phyloP scores from a whole-genome alignment of 1,140 invertebrate species.

The Pinna nobilis region DNA sequence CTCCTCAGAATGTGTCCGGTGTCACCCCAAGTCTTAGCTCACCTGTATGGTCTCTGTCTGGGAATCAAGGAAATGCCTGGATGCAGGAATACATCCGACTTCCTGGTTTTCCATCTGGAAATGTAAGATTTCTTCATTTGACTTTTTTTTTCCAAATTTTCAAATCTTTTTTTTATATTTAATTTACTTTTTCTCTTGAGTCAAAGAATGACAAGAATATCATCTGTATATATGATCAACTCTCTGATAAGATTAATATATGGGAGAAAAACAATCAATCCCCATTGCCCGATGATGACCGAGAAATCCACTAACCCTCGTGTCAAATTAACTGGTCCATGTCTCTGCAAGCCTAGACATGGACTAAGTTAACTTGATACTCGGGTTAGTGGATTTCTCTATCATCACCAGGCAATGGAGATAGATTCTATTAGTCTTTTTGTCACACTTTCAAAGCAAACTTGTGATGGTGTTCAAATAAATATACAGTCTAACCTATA shows the following conservation, averaged over 20 bases:
- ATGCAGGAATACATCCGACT: constrained; percentile 44
- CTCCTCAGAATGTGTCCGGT: constrained; percentile 34
- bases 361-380: too few species aligned
- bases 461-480: too few species aligned
- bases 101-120: constrained; percentile 31
- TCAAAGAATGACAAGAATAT: not conserved
- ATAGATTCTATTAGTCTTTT: too few species aligned
- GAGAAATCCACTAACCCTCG: too few species aligned
- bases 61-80: constrained; percentile 63
- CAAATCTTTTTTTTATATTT: not conserved
- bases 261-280: too few species aligned
- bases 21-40: constrained; percentile 18
- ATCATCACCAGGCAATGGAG: too few species aligned
- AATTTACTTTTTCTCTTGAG: not conserved
- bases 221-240: not conserved
- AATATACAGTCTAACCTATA: too few species aligned
- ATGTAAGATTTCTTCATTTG: not conserved
- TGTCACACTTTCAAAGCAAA: too few species aligned
- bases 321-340: too few species aligned
- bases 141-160: not conserved
- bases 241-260: not conserved
- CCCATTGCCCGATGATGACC: too few species aligned
- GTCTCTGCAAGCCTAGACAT: too few species aligned
- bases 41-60: constrained; percentile 57
- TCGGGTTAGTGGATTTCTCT: too few species aligned